Conservation (phyloP, 2,113 vertebrate species). For the Ailurus styani region DNA sequence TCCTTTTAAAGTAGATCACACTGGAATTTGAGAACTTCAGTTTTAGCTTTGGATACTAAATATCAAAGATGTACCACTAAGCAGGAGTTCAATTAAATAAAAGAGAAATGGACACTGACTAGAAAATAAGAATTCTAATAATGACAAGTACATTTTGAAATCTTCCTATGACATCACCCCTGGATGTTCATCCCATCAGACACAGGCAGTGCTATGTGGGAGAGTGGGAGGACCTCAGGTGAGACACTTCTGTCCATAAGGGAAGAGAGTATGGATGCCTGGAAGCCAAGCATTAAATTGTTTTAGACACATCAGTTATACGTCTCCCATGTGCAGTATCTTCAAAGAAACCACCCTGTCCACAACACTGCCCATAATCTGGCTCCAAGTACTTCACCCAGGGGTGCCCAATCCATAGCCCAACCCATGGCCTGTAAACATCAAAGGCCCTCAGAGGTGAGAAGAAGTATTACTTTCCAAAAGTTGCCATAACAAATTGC, state of each 20-base stretch:
- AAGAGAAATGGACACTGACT: not conserved
- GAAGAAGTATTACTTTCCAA: not conserved
- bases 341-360: not conserved
- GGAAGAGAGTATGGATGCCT: not conserved
- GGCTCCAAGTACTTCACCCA: not conserved
- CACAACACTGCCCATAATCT: not conserved
- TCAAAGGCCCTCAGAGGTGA: not conserved
- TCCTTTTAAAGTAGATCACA: not conserved
- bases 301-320: not conserved
- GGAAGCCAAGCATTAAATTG: not conserved
- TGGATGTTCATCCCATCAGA: not conserved
- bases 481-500: not conserved
- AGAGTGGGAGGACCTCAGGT: not conserved
- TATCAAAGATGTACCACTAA: not conserved
- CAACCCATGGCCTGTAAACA: not conserved
- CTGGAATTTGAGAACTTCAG: not conserved
- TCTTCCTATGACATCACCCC: not conserved
- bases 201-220: not conserved
- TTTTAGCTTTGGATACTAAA: not conserved
- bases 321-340: not conserved
- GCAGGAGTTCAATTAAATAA: not conserved
- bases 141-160: not conserved
- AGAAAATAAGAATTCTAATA: not conserved
- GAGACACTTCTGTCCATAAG: not conserved
- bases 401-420: too few relatives aligned